Percentiles rank a stretch among this genome's conserved stretches.
These are phyloP conservation scores for Bombycilla garrulus DNA, from an alignment of 2,113 vertebrate species.

Conservation along the genomic window DNA sequence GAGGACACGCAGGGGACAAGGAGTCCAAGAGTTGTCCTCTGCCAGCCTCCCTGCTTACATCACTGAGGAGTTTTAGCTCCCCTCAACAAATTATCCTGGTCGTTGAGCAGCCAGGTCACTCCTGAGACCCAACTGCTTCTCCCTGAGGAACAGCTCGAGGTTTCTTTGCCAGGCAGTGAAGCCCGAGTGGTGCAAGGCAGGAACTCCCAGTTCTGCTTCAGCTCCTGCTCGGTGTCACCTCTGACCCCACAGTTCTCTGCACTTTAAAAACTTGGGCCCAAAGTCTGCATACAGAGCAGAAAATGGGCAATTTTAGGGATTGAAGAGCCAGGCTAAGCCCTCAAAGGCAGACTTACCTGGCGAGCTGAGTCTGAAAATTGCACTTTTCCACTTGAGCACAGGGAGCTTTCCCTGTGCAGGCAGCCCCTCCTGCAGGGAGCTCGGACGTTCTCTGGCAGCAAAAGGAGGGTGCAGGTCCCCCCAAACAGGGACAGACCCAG, in stretches of 20 bases:
- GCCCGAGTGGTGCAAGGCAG: background rate
- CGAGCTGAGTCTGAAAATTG: background rate
- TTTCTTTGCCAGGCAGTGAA: background rate
- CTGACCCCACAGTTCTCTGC: background rate
- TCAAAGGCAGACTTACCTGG: background rate
- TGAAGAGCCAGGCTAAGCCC: background rate
- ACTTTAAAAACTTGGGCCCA: background rate
- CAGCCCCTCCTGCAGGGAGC: background rate
- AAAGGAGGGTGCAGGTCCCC: background rate
- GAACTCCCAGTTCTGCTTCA: background rate
- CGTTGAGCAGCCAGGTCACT: background rate
- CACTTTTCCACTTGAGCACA: background rate
- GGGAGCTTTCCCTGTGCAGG: background rate
- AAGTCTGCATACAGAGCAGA: background rate
- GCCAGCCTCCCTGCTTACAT: background rate
- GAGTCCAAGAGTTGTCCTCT: background rate
- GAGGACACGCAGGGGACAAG: background rate
- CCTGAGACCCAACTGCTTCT: background rate
- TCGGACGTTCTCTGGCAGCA: accelerated
- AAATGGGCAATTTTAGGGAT: constrained; percentile 31
- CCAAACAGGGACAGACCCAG: background rate
- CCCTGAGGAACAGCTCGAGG: background rate
- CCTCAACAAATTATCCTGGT: background rate
- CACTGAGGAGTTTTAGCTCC: background rate
- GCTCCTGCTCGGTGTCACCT: background rate